phyloP scores from a whole-genome alignment of 2,113 vertebrate species.

The Xenopus borealis region DNA sequence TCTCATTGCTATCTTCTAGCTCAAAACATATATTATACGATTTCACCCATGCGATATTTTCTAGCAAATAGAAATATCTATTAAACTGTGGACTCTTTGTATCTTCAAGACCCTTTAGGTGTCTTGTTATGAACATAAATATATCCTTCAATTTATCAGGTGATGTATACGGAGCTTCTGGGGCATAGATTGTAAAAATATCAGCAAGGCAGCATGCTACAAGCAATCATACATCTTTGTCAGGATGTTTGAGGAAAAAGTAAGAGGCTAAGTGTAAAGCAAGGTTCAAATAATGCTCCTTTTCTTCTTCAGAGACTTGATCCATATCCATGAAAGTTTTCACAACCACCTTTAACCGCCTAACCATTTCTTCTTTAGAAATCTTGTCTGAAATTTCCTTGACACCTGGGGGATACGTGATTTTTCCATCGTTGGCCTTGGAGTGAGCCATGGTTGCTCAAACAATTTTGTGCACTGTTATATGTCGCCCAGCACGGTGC shows the following conservation, averaged over 20 bases:
- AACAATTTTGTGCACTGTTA: constrained; percentile 24
- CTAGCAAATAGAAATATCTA: constrained; percentile 98
- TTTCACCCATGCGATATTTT: constrained; percentile 99
- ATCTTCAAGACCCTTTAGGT: constrained; percentile 95
- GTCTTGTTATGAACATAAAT: constrained; percentile 99
- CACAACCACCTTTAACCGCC: constrained; percentile 97
- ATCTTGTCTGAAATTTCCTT: constrained; percentile 99
- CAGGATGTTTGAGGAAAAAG: constrained; percentile 97
- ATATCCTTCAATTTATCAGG: constrained; percentile 81
- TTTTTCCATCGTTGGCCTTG: constrained; percentile 97
- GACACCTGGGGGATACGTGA: constrained; percentile 97
- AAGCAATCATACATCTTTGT: constrained; percentile 95
- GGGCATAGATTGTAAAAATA: constrained; percentile 97
- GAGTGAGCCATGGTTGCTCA: constrained; percentile 93
- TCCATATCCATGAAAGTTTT: constrained; percentile 99
- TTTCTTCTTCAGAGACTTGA: constrained; percentile 98
- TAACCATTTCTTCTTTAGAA: constrained; percentile 99
- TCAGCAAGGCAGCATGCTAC: constrained; percentile 98
- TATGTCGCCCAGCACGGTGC: constrained; percentile 51
- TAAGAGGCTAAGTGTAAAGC: constrained; percentile 96
- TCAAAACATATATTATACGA: too few relatives aligned
- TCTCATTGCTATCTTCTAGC: constrained; percentile 97
- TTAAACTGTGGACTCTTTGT: constrained; percentile 98
- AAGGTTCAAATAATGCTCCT: constrained; percentile 93
- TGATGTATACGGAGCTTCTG: constrained; percentile 96